A percentile compares a stretch with the other conserved stretches of the same genome.
Evolutionary conservation across 2,888 invertebrate genomes (phyloP).

Genomic region (Mesochorus sp.): DNA sequence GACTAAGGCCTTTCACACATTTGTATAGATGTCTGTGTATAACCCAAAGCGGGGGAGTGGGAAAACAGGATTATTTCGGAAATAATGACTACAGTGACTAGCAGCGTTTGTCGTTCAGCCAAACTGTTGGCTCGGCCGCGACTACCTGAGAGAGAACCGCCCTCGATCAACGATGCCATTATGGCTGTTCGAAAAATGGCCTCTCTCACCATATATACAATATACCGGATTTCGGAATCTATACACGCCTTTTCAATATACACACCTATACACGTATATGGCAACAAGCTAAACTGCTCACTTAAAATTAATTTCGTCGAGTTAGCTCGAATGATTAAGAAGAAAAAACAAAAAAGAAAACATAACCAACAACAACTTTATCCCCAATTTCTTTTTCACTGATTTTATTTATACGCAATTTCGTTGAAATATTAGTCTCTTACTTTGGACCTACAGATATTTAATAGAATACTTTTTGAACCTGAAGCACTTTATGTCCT

Average conservation of each 20-base stretch:
- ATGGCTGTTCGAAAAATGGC: conserved; percentile 61
- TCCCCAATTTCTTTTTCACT: background rate
- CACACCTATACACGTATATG: background rate
- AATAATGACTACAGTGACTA: conserved; percentile 22
- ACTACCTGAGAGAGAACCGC: conserved; percentile 59
- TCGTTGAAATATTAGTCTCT: too few species aligned
- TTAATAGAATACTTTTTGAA: too few species aligned
- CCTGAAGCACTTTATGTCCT: too few species aligned
- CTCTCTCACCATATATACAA: conserved; percentile 41
- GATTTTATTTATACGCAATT: too few species aligned
- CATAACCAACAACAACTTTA: too few species aligned
- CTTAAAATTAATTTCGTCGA: conserved; percentile 53
- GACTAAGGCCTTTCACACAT: background rate
- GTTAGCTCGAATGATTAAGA: conserved; percentile 12
- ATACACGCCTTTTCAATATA: conserved; percentile 34
- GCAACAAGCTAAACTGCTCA: conserved; percentile 48
- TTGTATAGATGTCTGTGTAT: background rate
- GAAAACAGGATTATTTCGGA: conserved; percentile 41
- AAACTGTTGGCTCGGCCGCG: conserved; percentile 19
- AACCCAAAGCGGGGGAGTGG: conserved; percentile 5
- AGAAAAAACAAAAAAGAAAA: too few species aligned
- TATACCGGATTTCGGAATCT: conserved; percentile 45
- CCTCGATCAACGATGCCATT: conserved; percentile 64
- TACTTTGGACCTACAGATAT: too few species aligned
- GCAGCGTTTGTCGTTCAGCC: conserved; percentile 20